A percentile compares a stretch with the other conserved stretches of the same genome.
These are phyloP conservation scores for Cancer borealis DNA, from an alignment of 2,888 invertebrate genomes.

Conservation along the genomic window DNA sequence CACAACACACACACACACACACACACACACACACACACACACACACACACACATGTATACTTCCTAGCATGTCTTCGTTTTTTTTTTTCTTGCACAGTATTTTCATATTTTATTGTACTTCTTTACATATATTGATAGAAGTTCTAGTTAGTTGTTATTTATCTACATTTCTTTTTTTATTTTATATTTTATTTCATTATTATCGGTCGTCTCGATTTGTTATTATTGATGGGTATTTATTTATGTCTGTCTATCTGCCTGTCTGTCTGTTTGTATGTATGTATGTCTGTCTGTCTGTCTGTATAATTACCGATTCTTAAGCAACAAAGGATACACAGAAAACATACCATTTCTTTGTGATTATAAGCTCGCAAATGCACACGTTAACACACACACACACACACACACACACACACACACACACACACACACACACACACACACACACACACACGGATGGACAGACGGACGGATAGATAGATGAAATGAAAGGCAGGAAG, in stretches of 20 bases:
- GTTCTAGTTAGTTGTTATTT: no score
- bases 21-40: no score
- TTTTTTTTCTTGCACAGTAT: no score
- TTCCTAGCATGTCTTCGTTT: neutral
- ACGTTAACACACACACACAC: constrained; percentile 12
- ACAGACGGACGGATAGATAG: neutral
- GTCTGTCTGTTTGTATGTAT: neutral
- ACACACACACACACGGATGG: neutral
- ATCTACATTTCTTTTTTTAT: no score
- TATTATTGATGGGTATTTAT: neutral
- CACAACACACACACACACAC: constrained; percentile 22
- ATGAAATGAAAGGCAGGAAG: constrained; percentile 14
- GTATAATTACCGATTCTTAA: neutral
- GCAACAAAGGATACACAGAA: neutral
- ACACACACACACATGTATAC: neutral
- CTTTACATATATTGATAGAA: no score
- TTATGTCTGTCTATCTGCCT: neutral
- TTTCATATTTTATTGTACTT: no score
- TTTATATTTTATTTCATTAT: neutral
- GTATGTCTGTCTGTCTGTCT: neutral
- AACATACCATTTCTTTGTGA: neutral
- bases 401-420: neutral
- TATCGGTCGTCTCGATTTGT: no score
- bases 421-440: neutral
- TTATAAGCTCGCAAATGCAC: neutral